Percentiles rank a stretch among this genome's conserved stretches.
phyloP scores from a whole-genome alignment of 2,113 vertebrate species.

The Cochlearius cochlearius region DNA sequence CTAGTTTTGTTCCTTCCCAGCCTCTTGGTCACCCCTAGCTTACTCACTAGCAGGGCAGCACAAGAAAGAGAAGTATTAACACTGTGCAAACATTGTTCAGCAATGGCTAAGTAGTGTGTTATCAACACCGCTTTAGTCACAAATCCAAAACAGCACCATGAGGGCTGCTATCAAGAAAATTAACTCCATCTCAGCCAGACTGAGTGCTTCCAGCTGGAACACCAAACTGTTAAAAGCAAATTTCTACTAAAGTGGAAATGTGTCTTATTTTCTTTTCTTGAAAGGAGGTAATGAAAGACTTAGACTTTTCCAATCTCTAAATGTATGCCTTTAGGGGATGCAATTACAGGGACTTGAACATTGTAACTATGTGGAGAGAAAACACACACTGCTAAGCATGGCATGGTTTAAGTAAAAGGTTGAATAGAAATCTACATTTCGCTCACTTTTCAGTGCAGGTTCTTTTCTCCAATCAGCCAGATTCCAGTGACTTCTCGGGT shows the following conservation, averaged over 20 bases:
- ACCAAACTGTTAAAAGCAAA: neutral
- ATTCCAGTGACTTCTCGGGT: neutral
- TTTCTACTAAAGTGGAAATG: neutral
- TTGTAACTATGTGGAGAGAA: neutral
- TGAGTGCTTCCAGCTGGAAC: neutral
- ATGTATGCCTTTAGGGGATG: neutral
- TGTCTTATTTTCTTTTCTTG: neutral
- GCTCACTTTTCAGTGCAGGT: fast-evolving
- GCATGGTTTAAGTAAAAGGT: neutral
- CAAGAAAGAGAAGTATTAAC: neutral
- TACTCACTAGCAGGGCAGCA: neutral
- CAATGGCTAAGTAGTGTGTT: neutral
- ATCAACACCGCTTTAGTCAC: neutral
- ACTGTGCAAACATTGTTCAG: neutral
- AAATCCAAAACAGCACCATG: neutral
- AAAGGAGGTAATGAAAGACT: neutral
- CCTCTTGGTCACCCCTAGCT: neutral
- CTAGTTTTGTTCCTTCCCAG: neutral
- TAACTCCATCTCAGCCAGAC: neutral
- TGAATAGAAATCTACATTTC: neutral
- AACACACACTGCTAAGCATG: neutral
- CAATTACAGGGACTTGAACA: neutral
- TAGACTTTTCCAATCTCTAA: neutral
- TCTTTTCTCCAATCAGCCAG: neutral
- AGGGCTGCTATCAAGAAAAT: neutral